Evolutionary conservation across 2,113 vertebrate species (phyloP).

Genomic region (Campylorhamphus procurvoides): DNA sequence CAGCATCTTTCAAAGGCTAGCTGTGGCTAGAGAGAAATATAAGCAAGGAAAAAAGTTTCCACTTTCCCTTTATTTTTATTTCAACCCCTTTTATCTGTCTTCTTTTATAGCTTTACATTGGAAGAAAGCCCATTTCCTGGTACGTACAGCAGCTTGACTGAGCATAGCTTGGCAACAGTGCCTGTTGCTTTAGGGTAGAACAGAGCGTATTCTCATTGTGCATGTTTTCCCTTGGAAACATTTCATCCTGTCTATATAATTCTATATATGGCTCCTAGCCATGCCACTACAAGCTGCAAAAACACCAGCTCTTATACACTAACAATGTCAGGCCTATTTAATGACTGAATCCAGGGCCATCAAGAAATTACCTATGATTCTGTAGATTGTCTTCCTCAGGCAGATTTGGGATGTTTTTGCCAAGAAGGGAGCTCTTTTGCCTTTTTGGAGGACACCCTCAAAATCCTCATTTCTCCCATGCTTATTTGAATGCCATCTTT

Average conservation of each 20-base stretch:
- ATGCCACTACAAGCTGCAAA: conserved; percentile 63
- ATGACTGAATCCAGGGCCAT: not conserved
- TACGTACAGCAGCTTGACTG: conserved; percentile 57
- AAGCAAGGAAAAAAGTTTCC: conserved; percentile 2
- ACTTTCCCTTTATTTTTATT: conserved; percentile 61
- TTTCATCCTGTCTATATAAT: conserved; percentile 63
- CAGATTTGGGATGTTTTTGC: not conserved
- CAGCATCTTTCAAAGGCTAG: conserved; percentile 7
- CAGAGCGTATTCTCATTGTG: conserved; percentile 63
- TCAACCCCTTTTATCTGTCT: conserved; percentile 55
- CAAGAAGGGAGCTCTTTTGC: not conserved
- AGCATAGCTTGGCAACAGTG: conserved; percentile 59
- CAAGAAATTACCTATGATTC: not conserved
- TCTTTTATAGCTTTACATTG: conserved; percentile 63
- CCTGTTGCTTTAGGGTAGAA: conserved; percentile 66
- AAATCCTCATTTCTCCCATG: not conserved
- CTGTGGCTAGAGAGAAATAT: not conserved
- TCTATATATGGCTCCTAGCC: conserved; percentile 56
- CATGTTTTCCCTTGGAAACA: conserved; percentile 64
- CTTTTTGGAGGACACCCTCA: not conserved
- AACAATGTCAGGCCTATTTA: not conserved
- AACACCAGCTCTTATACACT: conserved; percentile 21
- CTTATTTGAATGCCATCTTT: not conserved
- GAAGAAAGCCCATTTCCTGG: conserved; percentile 59
- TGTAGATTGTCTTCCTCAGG: not conserved